Evolutionary conservation across 2,113 vertebrate genomes (phyloP), one percentile per base, ranked within the genome.

Genomic region (Coptodon rendalli): DNA sequence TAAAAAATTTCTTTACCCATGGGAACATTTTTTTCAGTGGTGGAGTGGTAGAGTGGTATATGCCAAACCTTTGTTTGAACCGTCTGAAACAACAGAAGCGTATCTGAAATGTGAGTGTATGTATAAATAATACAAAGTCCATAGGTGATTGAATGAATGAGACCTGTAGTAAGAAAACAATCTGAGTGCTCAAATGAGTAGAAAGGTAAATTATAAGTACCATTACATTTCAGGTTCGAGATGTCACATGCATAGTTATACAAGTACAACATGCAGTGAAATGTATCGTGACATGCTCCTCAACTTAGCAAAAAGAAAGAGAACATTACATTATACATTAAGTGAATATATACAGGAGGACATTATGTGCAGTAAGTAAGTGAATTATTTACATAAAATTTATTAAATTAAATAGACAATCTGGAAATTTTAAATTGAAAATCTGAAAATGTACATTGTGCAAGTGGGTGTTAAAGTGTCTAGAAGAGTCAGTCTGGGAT

Each of bases 81-180:
- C 3, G 9, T 45, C 13, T 73, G 68, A 73, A 71, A 71, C 36
- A 43, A 71, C 43, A 40, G 63, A 71, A 43, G n/a, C 0, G 2
- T 40, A 43, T 6, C 63, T 71, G 36, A 71, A 16, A 73, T 73
- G 61, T 40, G 63, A 68, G 63, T 68, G 63, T 68, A 14, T 68
- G 63, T 14, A 68, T 68, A 40, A 68, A 68, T 40, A 68, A 14
- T 40, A 40, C 34, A 68, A 38, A 68, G 63, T 68, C 11, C 7
- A 68, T 68, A 68, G 61, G 61, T 38, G 61, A 38, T 38, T 40
- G 36, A 24, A 40, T 68, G 63, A 40, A 13, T 14, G 63, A 24
- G 11, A 68, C n/a, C n/a, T 24, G 63, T 68, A 68, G n/a, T 40
- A 68, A 68, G 36, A 40, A 68, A 68, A 40, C 63, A 68, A 22